phyloP scores from a whole-genome alignment of 2,888 invertebrate species.

The Alcis repandata region DNA sequence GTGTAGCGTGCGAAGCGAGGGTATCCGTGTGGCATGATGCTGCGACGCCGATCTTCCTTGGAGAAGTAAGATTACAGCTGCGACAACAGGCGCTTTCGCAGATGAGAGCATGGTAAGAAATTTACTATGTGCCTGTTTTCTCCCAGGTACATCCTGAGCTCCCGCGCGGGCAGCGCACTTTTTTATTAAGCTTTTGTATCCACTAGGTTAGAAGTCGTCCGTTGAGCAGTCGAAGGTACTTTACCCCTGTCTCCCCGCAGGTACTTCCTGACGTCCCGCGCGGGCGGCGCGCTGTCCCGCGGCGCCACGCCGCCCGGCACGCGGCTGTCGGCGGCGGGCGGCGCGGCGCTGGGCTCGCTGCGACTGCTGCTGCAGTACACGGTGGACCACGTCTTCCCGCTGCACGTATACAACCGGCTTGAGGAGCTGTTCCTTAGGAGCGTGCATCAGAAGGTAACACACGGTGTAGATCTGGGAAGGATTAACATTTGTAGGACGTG shows the following conservation, averaged over 20 bases:
- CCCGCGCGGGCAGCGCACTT: slow-evolving; percentile 87
- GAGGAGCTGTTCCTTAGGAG: slow-evolving; percentile 92
- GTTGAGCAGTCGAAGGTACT: too few relatives aligned
- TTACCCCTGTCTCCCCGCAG: slow-evolving; percentile 71
- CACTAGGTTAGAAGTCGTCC: too few relatives aligned
- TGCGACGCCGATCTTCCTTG: slow-evolving; percentile 94
- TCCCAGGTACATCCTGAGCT: slow-evolving; percentile 89
- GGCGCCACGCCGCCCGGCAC: slow-evolving; percentile 92
- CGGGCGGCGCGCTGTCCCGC: slow-evolving; percentile 88
- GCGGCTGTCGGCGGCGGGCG: slow-evolving; percentile 86
- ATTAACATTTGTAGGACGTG: too few relatives aligned
- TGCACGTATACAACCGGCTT: slow-evolving; percentile 92
- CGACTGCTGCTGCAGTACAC: slow-evolving; percentile 95
- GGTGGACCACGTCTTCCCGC: slow-evolving; percentile 95
- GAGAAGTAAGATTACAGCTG: slow-evolving; percentile 94
- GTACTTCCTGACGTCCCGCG: slow-evolving; percentile 88
- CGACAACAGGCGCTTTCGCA: slow-evolving; percentile 87
- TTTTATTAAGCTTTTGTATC: too few relatives aligned
- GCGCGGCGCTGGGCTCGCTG: slow-evolving; percentile 91
- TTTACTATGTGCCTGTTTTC: too few relatives aligned
- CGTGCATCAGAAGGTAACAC: slow-evolving; percentile 87
- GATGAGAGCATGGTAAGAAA: slow-evolving; percentile 90
- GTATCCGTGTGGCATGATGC: slow-evolving; percentile 96
- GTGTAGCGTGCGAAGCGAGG: slow-evolving; percentile 92
- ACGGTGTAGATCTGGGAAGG: neutral